Conservation (phyloP, 1,140 invertebrate genomes). For the Oedothorax gibbosus region DNA sequence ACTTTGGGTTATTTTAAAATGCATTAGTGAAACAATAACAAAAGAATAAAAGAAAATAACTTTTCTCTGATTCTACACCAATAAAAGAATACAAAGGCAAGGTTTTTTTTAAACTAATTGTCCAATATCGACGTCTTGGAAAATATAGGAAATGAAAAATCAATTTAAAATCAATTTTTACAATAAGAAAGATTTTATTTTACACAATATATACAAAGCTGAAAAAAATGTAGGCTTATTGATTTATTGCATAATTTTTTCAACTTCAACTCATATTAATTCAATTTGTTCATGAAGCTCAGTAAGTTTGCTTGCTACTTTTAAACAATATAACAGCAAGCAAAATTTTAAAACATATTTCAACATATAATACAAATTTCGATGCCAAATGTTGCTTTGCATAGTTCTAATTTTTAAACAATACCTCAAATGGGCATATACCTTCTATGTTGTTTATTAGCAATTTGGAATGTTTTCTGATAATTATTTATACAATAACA, state of each 20-base stretch:
- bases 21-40: no score
- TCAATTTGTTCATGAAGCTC: conserved; percentile 38
- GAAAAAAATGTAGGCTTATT: not conserved
- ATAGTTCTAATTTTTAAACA: no score
- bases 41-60: no score
- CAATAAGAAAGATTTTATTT: conserved; percentile 35
- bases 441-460: no score
- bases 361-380: not conserved
- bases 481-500: no score
- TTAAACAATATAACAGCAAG: conserved; percentile 6
- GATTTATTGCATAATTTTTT: not conserved
- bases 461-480: no score
- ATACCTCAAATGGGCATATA: no score
- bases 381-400: no score
- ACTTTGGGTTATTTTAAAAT: no score
- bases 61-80: no score
- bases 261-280: conserved; percentile 3
- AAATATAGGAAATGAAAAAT: not conserved
- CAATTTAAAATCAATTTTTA: conserved; percentile 5
- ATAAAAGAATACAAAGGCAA: no score
- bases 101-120: no score
- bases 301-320: not conserved
- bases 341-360: conserved; percentile 1
- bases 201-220: conserved; percentile 31
- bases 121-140: not conserved